A percentile compares a stretch with the other conserved stretches of the same genome.
phyloP scores from a whole-genome alignment of 2,888 invertebrate genomes.

The Phengaris alcon region DNA sequence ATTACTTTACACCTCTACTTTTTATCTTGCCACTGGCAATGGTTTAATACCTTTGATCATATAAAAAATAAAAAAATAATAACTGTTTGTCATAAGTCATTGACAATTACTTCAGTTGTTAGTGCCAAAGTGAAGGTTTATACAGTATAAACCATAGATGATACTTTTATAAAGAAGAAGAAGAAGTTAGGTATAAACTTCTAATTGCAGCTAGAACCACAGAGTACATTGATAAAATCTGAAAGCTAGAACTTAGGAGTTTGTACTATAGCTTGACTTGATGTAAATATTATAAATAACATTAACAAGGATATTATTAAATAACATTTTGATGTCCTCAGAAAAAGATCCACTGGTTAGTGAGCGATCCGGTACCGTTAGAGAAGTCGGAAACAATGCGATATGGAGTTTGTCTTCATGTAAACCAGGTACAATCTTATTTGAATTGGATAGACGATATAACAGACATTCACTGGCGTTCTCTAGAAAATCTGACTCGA shows the following conservation, averaged over 20 bases:
- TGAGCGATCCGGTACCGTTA: conserved; percentile 72
- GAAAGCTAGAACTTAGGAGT: neutral
- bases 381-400: conserved; percentile 94
- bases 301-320: conserved; percentile 27
- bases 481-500: neutral
- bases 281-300: neutral
- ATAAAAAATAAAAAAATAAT: too few species aligned
- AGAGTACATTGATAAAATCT: neutral
- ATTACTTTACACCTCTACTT: too few species aligned
- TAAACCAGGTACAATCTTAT: conserved; percentile 87
- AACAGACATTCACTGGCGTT: neutral
- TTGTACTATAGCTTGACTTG: neutral
- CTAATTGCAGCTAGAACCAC: too few species aligned
- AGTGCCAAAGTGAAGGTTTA: too few species aligned
- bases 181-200: too few species aligned
- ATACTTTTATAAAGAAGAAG: too few species aligned
- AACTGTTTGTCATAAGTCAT: too few species aligned
- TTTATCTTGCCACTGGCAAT: too few species aligned
- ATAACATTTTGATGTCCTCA: conserved; percentile 50
- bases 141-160: too few species aligned
- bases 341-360: conserved; percentile 72
- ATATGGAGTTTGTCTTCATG: conserved; percentile 99
- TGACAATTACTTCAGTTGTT: too few species aligned
- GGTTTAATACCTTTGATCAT: too few species aligned
- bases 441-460: too few species aligned